Evolutionary conservation across 1,140 invertebrate genomes (phyloP), one percentile per base, ranked within the genome.

Genomic region (Cephus cinctus): DNA sequence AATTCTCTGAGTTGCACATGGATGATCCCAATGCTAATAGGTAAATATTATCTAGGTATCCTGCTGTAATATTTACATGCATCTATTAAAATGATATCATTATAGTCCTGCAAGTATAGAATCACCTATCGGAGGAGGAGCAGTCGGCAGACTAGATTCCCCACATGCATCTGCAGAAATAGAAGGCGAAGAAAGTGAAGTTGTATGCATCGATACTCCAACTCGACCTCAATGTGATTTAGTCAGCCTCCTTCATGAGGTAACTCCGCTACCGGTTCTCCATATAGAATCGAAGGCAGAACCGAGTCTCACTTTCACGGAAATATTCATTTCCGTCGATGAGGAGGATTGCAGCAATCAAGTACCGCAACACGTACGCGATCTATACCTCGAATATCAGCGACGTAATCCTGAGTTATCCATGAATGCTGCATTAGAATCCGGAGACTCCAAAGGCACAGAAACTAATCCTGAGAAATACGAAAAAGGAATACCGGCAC

Each of bases 401-500:
- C 61, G 76, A 34, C 68, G 71, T 35, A 81, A 84, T 65, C 78
- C 79, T 9, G 73, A 81, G 49, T 44, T 47, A 25, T 51, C 56
- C 1, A 49, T 48, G 16, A 65, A 59, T 49, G 54, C 27, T 23
- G 50, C 14, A 9, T 52, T 52, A 0, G 67, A 61, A 6, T 54
- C 49, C 2, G 67, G 63, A 6, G 72, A 71, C 3, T 52, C 34
- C 0, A 70, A 66, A 20, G 54, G n/a, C 0, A 54, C 43, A 1
- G 69, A 70, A 15, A 57, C 54, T 0, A 64, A 52, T 12, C 46
- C 56, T 5, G 88, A 90, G 63, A 80, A 81, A 19, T 94, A 94
- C 66, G 92, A 94, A 55, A 89, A 90, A 58, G 79, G 80, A 5
- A 61, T 81, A 25, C 88, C 90, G 0, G 78, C 81, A 5, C 90